Conservation (phyloP, 37 sponge, comb jelly and placozoan genomes). For the Agelas oroides region DNA sequence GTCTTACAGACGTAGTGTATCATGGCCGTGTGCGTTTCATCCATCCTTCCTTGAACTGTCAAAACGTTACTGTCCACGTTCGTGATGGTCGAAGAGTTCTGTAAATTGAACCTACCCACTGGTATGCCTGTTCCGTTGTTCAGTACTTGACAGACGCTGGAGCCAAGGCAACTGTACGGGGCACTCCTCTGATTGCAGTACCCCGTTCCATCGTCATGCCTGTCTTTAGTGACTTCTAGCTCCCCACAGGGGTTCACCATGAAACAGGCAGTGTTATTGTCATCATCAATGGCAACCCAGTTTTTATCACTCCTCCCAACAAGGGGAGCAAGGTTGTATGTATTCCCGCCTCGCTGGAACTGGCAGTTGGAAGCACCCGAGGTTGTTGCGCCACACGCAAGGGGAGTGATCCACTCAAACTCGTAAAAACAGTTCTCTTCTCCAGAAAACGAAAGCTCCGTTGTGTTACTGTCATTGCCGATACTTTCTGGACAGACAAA, state of each 20-base stretch:
- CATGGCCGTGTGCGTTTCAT: neutral
- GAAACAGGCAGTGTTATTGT: conserved; percentile 37
- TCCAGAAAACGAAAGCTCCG: conserved; percentile 23
- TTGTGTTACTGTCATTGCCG: neutral
- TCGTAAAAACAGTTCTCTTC: conserved; percentile 73
- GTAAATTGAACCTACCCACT: conserved; percentile 56
- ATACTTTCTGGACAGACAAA: conserved; percentile 60
- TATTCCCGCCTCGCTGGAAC: conserved; percentile 8
- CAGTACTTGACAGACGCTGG: conserved; percentile 64
- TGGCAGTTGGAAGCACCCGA: conserved; percentile 35
- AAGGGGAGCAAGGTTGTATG: conserved; percentile 66
- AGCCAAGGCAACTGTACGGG: conserved; percentile 45
- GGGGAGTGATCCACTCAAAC: conserved; percentile 77
- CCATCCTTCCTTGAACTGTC: conserved; percentile 16
- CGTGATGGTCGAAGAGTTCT: neutral
- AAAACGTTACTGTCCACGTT: conserved; percentile 35
- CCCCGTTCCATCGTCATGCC: neutral
- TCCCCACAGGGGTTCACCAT: conserved; percentile 75
- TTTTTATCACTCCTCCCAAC: conserved; percentile 35
- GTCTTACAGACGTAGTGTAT: conserved; percentile 75
- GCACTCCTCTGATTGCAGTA: conserved; percentile 56
- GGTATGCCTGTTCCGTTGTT: conserved; percentile 21
- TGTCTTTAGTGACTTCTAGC: conserved; percentile 31
- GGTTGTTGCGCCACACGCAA: conserved; percentile 50
- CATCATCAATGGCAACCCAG: conserved; percentile 45